Evolutionary conservation across 2,888 invertebrate genomes (phyloP), one percentile per base, ranked within the genome.

Genomic region (Oxyteleia sp.): DNA sequence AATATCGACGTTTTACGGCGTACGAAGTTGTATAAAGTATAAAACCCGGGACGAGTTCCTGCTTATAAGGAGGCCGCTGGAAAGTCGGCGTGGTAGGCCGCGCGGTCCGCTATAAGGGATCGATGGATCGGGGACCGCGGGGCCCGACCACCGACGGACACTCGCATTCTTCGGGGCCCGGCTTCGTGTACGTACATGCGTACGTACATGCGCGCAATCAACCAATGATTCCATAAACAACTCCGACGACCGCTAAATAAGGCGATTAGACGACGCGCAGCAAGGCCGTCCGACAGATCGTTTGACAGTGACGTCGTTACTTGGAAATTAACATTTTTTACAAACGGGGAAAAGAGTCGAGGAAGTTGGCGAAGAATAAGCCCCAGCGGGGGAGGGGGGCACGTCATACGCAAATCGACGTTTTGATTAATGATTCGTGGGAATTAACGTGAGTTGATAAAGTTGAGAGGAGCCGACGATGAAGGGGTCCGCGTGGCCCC

Each of bases 1-100:
- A 91, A 90, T 89, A 89, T 88, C 81, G 83, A 82, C 84, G 85
- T 82, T 89, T 90, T 90, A 89, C 84, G 86, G 86, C 82, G 78
- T 84, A 79, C 61, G 78, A 81, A 86, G 84, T 84, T 87, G 86
- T 84, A 87, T 86, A 88, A 89, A 90, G 89, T 89, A 87, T 86
- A 87, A 57, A 63, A 86, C 82, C 72, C 84, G 84, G 55, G 86
- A 87, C 88, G 86, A 87, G 87, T 88, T 89, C 84, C 88, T 84
- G 87, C 84, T 88, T 84, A 78, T 86, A 88, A 87, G 86, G 85
- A 88, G 83, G 69, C 83, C 76, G 84, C 63, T 81, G 75, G 68
- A 75, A 69, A 63, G 69, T 68, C 80, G 49, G 55, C 59, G 43
- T 63, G 69, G 53, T 26, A 26, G 64, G 69, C 75, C 79, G 75